Evolutionary conservation across 2,888 invertebrate genomes (phyloP).

Genomic region (Atethmia centrago): DNA sequence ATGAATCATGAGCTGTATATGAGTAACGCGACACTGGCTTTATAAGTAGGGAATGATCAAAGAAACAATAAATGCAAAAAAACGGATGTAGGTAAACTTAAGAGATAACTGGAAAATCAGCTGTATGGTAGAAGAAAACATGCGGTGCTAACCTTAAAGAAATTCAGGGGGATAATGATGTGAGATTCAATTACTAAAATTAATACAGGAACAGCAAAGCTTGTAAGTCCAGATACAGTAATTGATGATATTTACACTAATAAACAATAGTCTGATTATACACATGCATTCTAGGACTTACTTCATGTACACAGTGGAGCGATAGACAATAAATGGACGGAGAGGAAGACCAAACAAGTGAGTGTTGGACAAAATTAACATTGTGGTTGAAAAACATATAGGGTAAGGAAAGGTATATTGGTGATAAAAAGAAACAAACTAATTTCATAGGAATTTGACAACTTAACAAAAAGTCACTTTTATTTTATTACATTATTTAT

Average conservation of each 20-base stretch:
- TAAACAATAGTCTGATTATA: background rate
- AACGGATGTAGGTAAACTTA: background rate
- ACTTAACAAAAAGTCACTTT: too few relatives aligned
- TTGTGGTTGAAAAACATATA: too few relatives aligned
- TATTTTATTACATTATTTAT: too few relatives aligned
- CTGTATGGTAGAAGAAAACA: background rate
- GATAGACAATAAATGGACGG: background rate
- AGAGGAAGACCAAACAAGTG: background rate
- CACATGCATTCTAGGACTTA: background rate
- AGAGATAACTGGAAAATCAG: too few relatives aligned
- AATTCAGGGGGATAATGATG: too few relatives aligned
- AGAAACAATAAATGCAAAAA: background rate
- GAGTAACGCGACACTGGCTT: background rate
- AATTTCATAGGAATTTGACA: too few relatives aligned
- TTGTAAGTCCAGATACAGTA: background rate
- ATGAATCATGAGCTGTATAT: background rate
- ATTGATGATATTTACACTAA: background rate
- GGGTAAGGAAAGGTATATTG: too few relatives aligned
- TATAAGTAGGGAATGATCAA: too few relatives aligned
- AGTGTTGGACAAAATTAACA: too few relatives aligned
- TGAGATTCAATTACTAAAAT: too few relatives aligned
- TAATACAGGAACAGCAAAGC: background rate
- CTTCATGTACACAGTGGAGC: background rate
- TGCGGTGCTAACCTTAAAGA: background rate
- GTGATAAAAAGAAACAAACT: too few relatives aligned